A percentile compares a stretch with the other conserved stretches of the same genome.
These are phyloP conservation scores for Morone saxatilis DNA, from an alignment of 2,113 vertebrate genomes.

Conservation along the genomic window DNA sequence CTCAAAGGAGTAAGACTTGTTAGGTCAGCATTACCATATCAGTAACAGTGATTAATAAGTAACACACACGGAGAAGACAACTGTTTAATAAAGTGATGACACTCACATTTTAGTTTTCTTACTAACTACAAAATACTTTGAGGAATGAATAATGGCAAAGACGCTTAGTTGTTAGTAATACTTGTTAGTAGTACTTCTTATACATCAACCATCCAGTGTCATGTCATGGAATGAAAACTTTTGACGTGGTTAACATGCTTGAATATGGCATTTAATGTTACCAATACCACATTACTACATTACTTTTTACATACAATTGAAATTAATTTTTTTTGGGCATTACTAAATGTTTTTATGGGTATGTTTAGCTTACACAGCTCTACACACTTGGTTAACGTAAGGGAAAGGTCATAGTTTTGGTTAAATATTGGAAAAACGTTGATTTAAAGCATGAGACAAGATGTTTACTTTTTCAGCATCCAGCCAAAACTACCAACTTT, in stretches of 20 bases:
- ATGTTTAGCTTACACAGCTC: background rate
- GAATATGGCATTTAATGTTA: background rate
- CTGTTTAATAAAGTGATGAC: slow-evolving; percentile 28
- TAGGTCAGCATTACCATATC: slow-evolving; percentile 32
- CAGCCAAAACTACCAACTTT: slow-evolving; percentile 13
- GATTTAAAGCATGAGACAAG: background rate
- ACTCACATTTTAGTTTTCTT: slow-evolving; percentile 5
- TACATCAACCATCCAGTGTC: background rate
- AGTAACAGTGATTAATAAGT: slow-evolving; percentile 32
- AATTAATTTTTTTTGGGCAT: background rate
- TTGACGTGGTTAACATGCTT: background rate
- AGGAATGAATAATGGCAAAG: background rate
- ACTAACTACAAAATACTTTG: background rate
- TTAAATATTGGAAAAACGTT: background rate
- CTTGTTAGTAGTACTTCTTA: too few relatives aligned
- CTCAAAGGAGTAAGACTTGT: slow-evolving; percentile 28
- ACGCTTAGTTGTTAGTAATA: background rate
- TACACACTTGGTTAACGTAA: background rate
- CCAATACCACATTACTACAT: background rate
- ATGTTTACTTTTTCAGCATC: background rate
- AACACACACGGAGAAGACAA: background rate
- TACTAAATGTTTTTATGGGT: background rate
- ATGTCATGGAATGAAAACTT: background rate
- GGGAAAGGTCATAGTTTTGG: background rate
- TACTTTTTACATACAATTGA: background rate